A percentile compares a stretch with the other conserved stretches of the same genome.
Conservation (phyloP, 2,797 vertebrate genomes). For the Simalia tracyae region DNA sequence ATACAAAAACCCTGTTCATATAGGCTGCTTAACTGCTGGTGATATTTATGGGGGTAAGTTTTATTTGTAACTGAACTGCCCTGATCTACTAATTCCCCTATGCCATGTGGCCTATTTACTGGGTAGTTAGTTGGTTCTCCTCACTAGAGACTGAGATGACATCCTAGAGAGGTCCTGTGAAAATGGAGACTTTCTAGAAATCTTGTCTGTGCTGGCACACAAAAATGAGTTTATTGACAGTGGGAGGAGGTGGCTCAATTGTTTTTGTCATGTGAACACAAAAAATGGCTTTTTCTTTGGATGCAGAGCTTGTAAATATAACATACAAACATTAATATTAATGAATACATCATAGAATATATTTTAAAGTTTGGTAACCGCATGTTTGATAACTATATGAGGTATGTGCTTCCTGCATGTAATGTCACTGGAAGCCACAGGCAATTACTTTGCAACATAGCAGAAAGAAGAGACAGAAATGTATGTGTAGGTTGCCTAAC, state of each 20-base stretch:
- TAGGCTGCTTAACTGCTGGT: background rate
- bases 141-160: background rate
- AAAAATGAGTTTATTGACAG: background rate
- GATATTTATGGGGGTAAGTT: background rate
- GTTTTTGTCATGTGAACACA: background rate
- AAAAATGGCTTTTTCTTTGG: background rate
- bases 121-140: background rate
- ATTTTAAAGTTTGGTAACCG: background rate
- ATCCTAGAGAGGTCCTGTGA: background rate
- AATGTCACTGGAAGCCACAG: background rate
- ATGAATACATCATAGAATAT: background rate
- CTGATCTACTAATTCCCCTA: background rate
- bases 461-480: background rate
- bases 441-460: background rate
- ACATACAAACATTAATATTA: background rate
- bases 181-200: background rate
- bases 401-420: too few species aligned
- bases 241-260: background rate
- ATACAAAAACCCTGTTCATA: background rate
- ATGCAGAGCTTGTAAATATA: background rate
- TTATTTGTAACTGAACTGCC: background rate
- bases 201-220: background rate
- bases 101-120: background rate
- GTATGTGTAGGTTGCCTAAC: background rate
- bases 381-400: background rate